Conservation (phyloP, 2,797 vertebrate species). For the Apogon hyalosoma region DNA sequence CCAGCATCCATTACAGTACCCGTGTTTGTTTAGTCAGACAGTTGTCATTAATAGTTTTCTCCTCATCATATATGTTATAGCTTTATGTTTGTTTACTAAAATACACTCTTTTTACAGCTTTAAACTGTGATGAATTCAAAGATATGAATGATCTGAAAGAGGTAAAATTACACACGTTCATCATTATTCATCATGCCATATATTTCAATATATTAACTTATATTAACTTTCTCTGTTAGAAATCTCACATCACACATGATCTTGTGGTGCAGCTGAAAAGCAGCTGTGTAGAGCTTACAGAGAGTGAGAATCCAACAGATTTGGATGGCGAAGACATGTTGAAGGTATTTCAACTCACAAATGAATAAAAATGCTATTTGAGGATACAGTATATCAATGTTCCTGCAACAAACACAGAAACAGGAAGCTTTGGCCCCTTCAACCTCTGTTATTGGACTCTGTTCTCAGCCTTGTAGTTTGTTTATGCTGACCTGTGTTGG, state of each 20-base stretch:
- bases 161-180: conserved; percentile 45
- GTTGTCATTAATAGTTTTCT: background rate
- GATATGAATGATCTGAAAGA: conserved; percentile 1
- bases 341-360: conserved; percentile 58
- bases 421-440: conserved; percentile 8
- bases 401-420: conserved; percentile 9
- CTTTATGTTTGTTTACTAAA: too few species aligned
- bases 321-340: conserved; percentile 46
- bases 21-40: background rate
- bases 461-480: conserved; percentile 24
- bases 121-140: conserved; percentile 60
- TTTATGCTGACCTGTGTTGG: conserved; percentile 48
- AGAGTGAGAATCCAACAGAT: conserved; percentile 2
- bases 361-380: background rate
- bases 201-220: background rate
- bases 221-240: conserved; percentile 37
- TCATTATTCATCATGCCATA: background rate
- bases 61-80: background rate
- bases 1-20: background rate
- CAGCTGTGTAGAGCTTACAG: conserved; percentile 45
- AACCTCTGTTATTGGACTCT: conserved; percentile 20
- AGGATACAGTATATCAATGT: background rate
- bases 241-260: background rate
- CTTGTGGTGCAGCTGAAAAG: conserved; percentile 27
- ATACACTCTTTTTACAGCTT: conserved; percentile 36